A percentile compares a stretch with the other conserved stretches of the same genome.
Conservation (phyloP, 2,888 invertebrate genomes). For the Exephanes ischioxanthus region DNA sequence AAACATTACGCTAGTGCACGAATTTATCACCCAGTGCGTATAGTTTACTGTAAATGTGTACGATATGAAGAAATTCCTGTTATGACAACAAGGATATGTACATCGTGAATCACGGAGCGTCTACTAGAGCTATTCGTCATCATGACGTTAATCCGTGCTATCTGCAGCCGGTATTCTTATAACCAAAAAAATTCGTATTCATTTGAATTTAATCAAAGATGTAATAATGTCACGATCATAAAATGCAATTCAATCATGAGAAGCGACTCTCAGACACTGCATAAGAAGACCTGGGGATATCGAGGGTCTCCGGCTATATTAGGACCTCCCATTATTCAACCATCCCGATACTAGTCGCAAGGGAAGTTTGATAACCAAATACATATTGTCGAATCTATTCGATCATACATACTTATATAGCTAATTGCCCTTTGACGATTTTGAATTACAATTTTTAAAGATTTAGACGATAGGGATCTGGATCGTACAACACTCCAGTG, state of each 20-base stretch:
- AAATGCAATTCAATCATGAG: slow-evolving; percentile 87
- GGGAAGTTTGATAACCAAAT: background rate
- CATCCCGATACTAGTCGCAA: background rate
- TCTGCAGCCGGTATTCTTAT: background rate
- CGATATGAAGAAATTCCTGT: no score
- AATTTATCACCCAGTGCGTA: no score
- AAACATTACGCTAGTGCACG: no score
- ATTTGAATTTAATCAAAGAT: background rate
- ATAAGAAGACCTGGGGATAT: slow-evolving; percentile 85
- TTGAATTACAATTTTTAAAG: slow-evolving; percentile 7
- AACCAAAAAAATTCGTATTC: background rate
- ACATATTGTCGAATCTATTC: background rate
- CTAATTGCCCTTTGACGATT: slow-evolving; percentile 10
- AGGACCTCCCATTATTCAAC: background rate
- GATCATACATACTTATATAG: background rate
- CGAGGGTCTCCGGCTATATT: slow-evolving; percentile 81
- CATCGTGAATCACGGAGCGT: background rate
- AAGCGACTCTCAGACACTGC: slow-evolving; percentile 89
- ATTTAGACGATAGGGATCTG: slow-evolving; percentile 11
- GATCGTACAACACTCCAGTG: slow-evolving; percentile 56
- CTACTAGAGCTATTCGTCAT: background rate
- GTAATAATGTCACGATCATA: slow-evolving; percentile 85
- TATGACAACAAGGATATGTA: background rate
- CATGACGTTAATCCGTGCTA: background rate
- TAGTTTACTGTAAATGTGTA: no score